phyloP scores from a whole-genome alignment of 2,113 vertebrate genomes.

The Nesoenas mayeri region DNA sequence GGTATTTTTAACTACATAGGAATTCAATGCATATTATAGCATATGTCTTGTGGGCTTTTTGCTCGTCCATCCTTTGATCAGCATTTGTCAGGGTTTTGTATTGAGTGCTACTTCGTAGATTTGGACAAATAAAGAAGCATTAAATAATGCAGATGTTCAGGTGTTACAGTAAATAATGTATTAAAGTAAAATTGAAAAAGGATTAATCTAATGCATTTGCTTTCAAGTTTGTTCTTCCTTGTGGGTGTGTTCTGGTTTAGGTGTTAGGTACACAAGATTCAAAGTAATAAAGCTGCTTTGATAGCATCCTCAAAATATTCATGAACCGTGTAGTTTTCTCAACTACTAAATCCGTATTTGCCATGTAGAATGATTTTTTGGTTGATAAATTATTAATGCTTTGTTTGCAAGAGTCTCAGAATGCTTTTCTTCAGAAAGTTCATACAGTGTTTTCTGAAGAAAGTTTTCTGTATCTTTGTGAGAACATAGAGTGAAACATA shows the following conservation, averaged over 20 bases:
- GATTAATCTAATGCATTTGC: background rate
- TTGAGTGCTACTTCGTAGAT: background rate
- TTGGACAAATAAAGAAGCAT: background rate
- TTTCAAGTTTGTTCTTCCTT: background rate
- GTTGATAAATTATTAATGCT: background rate
- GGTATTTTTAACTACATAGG: background rate
- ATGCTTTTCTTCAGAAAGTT: constrained; percentile 3
- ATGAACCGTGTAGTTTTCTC: background rate
- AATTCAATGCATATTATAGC: background rate
- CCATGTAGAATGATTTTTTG: background rate
- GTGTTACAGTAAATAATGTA: background rate
- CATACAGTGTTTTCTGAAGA: constrained; percentile 5
- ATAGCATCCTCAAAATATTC: background rate
- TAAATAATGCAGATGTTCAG: background rate
- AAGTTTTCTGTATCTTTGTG: background rate
- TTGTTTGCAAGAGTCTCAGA: background rate
- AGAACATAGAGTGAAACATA: background rate
- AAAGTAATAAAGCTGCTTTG: background rate
- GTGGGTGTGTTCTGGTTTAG: background rate
- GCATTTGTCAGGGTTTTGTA: background rate
- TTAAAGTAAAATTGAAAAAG: background rate
- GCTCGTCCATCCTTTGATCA: background rate
- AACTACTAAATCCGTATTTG: background rate
- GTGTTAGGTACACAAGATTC: background rate
- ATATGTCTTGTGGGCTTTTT: background rate